Conservation (phyloP, 2,797 vertebrate species). For the Etheostoma nigrum region DNA sequence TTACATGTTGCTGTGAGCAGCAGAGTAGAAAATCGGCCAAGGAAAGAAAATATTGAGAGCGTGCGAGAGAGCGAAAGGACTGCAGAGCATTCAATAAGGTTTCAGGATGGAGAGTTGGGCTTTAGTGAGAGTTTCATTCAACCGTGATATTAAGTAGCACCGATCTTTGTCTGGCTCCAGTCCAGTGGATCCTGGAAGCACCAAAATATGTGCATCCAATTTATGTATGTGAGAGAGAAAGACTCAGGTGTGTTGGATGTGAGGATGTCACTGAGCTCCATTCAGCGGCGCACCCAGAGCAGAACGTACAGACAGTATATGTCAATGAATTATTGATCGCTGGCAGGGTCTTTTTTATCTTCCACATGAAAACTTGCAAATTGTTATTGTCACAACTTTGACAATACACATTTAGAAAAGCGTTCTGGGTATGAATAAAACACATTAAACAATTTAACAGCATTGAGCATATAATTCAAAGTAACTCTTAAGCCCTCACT, state of each 20-base stretch:
- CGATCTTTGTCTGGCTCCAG: conserved; percentile 33
- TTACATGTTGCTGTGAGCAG: neutral
- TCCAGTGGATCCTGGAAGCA: conserved; percentile 12
- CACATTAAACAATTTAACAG: neutral
- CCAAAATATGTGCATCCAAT: conserved; percentile 10
- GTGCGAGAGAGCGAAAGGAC: neutral
- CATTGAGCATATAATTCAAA: neutral
- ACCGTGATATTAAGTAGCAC: conserved; percentile 19
- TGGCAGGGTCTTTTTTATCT: conserved; percentile 18
- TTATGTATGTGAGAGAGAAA: conserved; percentile 14
- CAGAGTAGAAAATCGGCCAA: conserved; percentile 10
- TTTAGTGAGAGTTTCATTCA: conserved; percentile 24
- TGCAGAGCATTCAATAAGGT: conserved; percentile 24
- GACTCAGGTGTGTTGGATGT: conserved; percentile 17
- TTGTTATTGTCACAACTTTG: too few species aligned
- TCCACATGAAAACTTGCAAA: neutral
- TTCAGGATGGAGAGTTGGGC: conserved; percentile 19
- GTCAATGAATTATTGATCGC: conserved; percentile 76
- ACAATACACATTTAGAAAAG: too few species aligned
- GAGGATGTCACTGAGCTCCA: conserved; percentile 22
- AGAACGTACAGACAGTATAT: conserved; percentile 50
- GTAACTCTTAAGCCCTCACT: neutral
- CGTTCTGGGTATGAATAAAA: neutral
- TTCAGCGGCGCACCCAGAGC: conserved; percentile 58
- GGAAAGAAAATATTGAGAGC: neutral